Base-by-base conservation (phyloP, 2,797 vertebrate genomes). In the Crenichthys baileyi region DNA sequence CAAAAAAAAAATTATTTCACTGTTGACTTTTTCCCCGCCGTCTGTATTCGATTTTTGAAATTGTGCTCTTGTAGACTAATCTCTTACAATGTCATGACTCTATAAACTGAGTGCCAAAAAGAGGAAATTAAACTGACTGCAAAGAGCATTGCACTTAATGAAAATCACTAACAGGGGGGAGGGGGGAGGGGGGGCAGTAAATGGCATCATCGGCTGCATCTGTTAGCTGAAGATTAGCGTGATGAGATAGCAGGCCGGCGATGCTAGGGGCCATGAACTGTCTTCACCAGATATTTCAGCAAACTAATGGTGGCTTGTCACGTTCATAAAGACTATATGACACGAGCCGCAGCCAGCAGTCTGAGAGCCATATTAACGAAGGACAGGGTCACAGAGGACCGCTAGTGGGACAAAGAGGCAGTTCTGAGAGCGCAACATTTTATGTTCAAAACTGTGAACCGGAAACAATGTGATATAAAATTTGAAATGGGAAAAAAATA, bases 171-270 rank as follows among this genome's bases (percentile, higher is more conserved):
- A 87, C 83, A 85, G 67, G 26, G 24, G 58, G 18, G 76, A 74
- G 79, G n/a, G 79, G 79, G 79, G 79, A 79, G 73, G 85, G 90
- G 80, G 11, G 11, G 75, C 72, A 86, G 79, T 61, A 71, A 86
- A 85, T 77, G 80, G 73, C 86, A 89, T 83, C 82, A 89, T 88
- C 81, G 79, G 85, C 83, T 75, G 78, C 83, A 88, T 86, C 86
- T 88, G 83, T 88, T 90, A 91, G 91, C 85, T 87, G 83, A 81
- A 92, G 89, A 94, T 92, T 90, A 92, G 85, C 65, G 83, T 87
- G 87, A 90, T 82, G 84, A 87, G 83, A 92, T 86, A 77, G 78
- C 70, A 26, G 71, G 71, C 81, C 65, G 80, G 73, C 70, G 15
- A 83, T 73, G 83, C 86, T 81, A 81, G 89, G 89, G 83, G 84